Percentiles rank a stretch among this genome's conserved stretches.
Conservation (phyloP, 2,888 invertebrate genomes). For the Hirudinaria manillensis region DNA sequence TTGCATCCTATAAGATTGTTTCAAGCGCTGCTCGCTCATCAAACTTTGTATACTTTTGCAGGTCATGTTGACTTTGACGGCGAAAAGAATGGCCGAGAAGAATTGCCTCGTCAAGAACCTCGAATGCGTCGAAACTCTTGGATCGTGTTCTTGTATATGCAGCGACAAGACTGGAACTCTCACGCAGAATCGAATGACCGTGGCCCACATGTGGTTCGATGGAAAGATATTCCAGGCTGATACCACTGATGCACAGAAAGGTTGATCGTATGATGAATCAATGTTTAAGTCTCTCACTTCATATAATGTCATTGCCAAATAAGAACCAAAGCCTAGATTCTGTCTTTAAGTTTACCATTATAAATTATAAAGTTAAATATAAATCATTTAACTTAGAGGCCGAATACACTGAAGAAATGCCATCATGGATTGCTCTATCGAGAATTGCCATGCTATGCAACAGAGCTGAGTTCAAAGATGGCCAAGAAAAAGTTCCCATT, state of each 20-base stretch:
- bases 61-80: slow-evolving; percentile 29
- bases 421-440: slow-evolving; percentile 25
- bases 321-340: background rate
- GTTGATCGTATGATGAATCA: background rate
- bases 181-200: slow-evolving; percentile 29
- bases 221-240: slow-evolving; percentile 9
- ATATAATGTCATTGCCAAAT: background rate
- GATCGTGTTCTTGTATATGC: slow-evolving; percentile 22
- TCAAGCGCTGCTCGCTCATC: background rate
- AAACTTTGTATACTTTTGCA: background rate
- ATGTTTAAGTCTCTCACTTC: background rate
- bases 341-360: too few relatives aligned
- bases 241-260: background rate
- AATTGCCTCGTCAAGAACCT: slow-evolving; percentile 26
- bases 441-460: slow-evolving; percentile 31
- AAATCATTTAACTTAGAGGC: too few relatives aligned
- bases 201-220: slow-evolving; percentile 28
- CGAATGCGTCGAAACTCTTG: slow-evolving; percentile 25
- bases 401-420: slow-evolving; percentile 4
- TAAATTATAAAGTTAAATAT: too few relatives aligned
- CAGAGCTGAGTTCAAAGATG: slow-evolving; percentile 31
- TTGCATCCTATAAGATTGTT: background rate
- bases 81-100: slow-evolving; percentile 26
- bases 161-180: slow-evolving; percentile 28
- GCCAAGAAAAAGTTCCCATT: slow-evolving; percentile 26